Percentiles rank a stretch among this genome's conserved stretches.
These are phyloP conservation scores for Zophobas morio DNA, from an alignment of 1,140 invertebrate species.

Conservation along the genomic window DNA sequence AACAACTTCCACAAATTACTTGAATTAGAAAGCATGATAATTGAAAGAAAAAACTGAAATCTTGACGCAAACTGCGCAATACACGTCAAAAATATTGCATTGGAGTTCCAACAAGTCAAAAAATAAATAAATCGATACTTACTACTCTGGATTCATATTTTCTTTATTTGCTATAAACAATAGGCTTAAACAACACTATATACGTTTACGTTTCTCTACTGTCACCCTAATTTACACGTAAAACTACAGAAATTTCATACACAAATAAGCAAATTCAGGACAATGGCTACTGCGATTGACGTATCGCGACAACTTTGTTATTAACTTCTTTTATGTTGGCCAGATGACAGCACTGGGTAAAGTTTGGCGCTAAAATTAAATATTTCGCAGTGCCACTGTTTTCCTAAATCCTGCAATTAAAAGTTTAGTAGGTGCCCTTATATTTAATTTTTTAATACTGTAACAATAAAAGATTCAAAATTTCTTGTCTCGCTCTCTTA, in stretches of 20 bases:
- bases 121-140: conserved; percentile 66
- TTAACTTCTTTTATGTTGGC: neutral
- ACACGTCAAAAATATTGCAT: conserved; percentile 51
- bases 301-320: conserved; percentile 31
- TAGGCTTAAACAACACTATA: conserved; percentile 20
- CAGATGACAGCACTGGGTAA: conserved; percentile 11
- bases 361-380: neutral
- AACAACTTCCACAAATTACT: neutral
- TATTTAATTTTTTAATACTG: no score
- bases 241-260: conserved; percentile 37
- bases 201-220: conserved; percentile 20
- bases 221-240: conserved; percentile 37
- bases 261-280: conserved; percentile 40
- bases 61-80: conserved; percentile 55
- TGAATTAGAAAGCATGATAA: conserved; percentile 26
- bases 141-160: conserved; percentile 68
- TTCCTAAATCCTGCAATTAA: no score
- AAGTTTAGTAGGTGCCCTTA: no score
- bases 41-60: conserved; percentile 44
- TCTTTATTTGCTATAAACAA: conserved; percentile 37
- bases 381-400: neutral
- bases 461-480: no score
- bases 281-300: conserved; percentile 41
- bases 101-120: conserved; percentile 50
- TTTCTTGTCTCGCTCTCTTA: no score